A percentile compares a stretch with the other conserved stretches of the same genome.
Conservation (phyloP, 1,140 invertebrate species). For the Sesamia nonagrioides region DNA sequence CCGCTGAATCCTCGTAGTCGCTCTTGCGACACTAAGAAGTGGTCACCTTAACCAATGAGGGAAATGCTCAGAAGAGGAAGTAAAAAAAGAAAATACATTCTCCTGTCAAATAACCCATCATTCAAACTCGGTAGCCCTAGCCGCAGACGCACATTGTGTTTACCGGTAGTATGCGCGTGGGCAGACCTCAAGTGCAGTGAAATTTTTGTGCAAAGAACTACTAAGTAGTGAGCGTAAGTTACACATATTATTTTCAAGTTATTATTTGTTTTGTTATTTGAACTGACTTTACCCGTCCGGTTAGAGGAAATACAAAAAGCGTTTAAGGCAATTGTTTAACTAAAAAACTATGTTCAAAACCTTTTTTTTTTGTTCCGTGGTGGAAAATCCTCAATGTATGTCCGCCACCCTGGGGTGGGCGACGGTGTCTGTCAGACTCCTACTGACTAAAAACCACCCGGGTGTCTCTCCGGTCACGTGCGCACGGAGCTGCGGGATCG, state of each 20-base stretch:
- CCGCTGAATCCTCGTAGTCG: no score
- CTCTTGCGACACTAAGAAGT: no score
- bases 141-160: background rate
- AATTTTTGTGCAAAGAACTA: conserved; percentile 72
- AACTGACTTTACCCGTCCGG: background rate
- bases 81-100: background rate
- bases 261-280: conserved; percentile 21
- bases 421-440: no score
- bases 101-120: background rate
- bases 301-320: background rate
- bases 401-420: no score
- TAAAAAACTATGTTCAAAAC: no score
- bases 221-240: background rate
- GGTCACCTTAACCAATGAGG: no score
- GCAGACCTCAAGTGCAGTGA: conserved; percentile 67
- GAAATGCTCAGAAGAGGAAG: background rate
- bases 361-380: no score
- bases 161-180: conserved; percentile 59
- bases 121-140: background rate
- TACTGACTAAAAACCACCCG: no score
- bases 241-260: conserved; percentile 12
- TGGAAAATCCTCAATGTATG: no score
- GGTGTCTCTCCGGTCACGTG: no score
- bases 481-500: no score
- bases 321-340: background rate